Conservation (phyloP, 2,797 vertebrate species). For the Zonotrichia albicollis region DNA sequence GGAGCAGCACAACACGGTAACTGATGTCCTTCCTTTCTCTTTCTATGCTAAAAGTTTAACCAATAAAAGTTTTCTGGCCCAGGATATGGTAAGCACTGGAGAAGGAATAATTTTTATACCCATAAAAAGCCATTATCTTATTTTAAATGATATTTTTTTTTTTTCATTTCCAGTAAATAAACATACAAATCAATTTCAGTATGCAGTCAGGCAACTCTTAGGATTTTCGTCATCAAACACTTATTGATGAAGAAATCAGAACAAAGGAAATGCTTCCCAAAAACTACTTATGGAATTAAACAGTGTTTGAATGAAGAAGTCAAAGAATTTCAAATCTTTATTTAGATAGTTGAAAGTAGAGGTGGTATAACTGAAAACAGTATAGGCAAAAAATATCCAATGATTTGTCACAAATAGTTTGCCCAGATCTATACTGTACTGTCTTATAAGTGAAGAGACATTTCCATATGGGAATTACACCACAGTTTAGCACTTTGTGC, state of each 20-base stretch:
- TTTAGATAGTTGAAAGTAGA: not conserved
- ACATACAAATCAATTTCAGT: not conserved
- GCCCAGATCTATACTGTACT: not conserved
- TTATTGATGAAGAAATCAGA: not conserved
- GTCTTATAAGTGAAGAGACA: not conserved
- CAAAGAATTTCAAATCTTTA: not conserved
- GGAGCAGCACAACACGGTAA: accelerated
- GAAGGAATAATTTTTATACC: not conserved
- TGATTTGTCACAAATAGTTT: not conserved
- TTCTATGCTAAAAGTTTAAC: not conserved
- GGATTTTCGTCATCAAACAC: not conserved
- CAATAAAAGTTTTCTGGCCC: not conserved
- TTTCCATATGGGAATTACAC: not conserved
- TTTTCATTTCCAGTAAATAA: not conserved
- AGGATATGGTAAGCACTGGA: not conserved
- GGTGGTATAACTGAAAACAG: not conserved
- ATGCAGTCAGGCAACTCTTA: not conserved
- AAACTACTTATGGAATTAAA: not conserved
- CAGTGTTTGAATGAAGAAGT: not conserved
- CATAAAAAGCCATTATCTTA: not conserved
- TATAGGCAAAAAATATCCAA: not conserved
- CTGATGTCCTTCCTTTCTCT: not conserved
- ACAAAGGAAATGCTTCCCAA: not conserved
- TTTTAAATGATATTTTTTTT: not conserved
- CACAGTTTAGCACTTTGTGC: not conserved